These are phyloP conservation scores for Platycnemis pennipes DNA, from an alignment of 2,888 invertebrate species.

Conservation along the genomic window DNA sequence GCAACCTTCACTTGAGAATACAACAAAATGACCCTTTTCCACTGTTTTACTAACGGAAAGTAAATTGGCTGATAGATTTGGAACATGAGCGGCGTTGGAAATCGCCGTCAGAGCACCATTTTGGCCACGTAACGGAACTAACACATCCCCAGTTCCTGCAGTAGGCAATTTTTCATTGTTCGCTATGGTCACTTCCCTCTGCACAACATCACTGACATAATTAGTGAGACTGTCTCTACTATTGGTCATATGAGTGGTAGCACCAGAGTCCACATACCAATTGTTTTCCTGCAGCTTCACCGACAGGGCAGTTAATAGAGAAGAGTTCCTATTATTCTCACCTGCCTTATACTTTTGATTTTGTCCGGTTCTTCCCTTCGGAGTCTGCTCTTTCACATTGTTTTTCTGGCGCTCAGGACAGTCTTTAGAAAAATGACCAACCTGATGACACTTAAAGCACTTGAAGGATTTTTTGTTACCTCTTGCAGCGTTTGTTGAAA, in stretches of 20 bases:
- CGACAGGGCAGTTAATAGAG: background rate
- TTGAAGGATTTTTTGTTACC: too few relatives aligned
- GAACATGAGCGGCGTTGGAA: background rate
- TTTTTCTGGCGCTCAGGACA: too few relatives aligned
- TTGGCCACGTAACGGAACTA: background rate
- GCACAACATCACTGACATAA: background rate
- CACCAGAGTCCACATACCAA: background rate
- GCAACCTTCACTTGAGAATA: background rate
- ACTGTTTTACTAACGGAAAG: constrained; percentile 7
- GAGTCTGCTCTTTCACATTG: background rate
- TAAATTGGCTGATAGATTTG: background rate
- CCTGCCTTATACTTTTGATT: background rate
- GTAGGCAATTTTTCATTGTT: background rate
- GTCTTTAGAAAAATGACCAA: too few relatives aligned
- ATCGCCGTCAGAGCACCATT: background rate
- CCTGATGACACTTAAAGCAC: too few relatives aligned
- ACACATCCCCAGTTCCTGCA: background rate
- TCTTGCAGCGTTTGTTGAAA: too few relatives aligned
- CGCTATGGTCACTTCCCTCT: background rate
- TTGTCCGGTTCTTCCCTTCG: background rate
- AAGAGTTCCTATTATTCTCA: background rate
- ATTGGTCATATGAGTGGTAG: background rate
- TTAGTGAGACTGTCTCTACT: background rate
- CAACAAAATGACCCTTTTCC: background rate
- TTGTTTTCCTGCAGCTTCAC: background rate